phyloP scores from a whole-genome alignment of 2,113 vertebrate species.

The Callionymus lyra region DNA sequence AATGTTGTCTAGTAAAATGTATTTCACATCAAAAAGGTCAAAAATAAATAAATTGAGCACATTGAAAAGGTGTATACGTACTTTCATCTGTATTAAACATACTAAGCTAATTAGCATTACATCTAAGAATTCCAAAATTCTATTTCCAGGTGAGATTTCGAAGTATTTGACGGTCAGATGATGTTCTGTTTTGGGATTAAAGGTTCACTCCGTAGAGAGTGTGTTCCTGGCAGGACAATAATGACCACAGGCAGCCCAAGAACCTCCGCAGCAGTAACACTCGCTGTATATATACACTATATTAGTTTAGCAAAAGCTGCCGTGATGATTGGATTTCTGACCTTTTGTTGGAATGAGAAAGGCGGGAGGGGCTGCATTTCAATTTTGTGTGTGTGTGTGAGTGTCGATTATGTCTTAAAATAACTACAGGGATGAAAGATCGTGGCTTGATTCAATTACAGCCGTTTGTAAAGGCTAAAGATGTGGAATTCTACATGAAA shows the following conservation, averaged over 20 bases:
- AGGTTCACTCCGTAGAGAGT: slow-evolving; percentile 56
- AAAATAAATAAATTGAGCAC: too few species aligned
- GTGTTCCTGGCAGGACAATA: slow-evolving; percentile 59
- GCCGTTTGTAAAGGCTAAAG: slow-evolving; percentile 57
- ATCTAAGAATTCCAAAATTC: too few species aligned
- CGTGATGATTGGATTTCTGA: slow-evolving; percentile 74
- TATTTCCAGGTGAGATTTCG: too few species aligned
- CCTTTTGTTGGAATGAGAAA: slow-evolving; percentile 71
- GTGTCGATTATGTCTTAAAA: slow-evolving; percentile 68
- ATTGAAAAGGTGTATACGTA: too few species aligned
- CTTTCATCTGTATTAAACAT: too few species aligned
- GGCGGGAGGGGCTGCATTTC: slow-evolving; percentile 48
- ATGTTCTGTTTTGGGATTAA: slow-evolving; percentile 56
- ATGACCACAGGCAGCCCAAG: slow-evolving; percentile 66
- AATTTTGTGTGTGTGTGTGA: slow-evolving; percentile 65
- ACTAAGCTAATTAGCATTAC: too few species aligned
- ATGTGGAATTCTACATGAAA: slow-evolving; percentile 54
- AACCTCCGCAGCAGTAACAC: slow-evolving; percentile 53
- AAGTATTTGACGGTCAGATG: too few species aligned
- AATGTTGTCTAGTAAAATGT: too few species aligned
- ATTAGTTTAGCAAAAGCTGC: slow-evolving; percentile 65
- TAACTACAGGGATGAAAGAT: slow-evolving; percentile 70
- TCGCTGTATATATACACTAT: slow-evolving; percentile 61
- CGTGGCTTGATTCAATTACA: slow-evolving; percentile 63
- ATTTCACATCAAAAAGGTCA: too few species aligned